A percentile compares a stretch with the other conserved stretches of the same genome.
Conservation (phyloP, 2,113 vertebrate species). For the Sciurus niger region DNA sequence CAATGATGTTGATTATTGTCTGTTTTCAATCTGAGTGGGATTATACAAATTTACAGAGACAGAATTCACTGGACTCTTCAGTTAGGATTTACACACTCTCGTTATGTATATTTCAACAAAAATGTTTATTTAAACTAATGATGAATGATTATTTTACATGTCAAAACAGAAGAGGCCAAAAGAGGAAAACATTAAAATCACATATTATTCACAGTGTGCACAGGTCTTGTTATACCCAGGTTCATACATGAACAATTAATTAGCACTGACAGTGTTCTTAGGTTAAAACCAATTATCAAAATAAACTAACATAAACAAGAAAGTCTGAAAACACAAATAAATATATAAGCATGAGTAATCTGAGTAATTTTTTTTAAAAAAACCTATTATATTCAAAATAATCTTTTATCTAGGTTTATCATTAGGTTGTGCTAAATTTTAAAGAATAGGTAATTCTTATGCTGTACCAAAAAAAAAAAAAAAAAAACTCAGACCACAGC, state of each 20-base stretch:
- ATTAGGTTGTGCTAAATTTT: background rate
- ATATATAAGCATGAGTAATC: background rate
- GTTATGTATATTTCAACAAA: background rate
- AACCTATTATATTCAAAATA: background rate
- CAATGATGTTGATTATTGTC: background rate
- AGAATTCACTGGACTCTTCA: background rate
- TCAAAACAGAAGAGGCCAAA: background rate
- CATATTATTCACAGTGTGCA: background rate
- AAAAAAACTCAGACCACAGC: background rate
- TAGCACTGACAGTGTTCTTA: background rate
- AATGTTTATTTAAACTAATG: background rate
- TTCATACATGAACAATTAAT: background rate
- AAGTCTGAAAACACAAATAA: background rate
- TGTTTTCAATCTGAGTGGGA: background rate
- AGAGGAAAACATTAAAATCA: conserved; percentile 16
- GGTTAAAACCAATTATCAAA: conserved; percentile 15
- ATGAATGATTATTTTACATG: background rate
- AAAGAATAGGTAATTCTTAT: background rate
- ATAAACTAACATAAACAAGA: background rate
- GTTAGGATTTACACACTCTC: background rate
- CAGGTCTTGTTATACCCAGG: background rate
- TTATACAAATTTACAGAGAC: background rate
- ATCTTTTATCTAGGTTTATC: background rate
- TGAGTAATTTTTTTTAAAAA: background rate
- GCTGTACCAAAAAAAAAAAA: background rate